phyloP scores from a whole-genome alignment of 2,113 vertebrate species.

The Pantherophis guttatus region DNA sequence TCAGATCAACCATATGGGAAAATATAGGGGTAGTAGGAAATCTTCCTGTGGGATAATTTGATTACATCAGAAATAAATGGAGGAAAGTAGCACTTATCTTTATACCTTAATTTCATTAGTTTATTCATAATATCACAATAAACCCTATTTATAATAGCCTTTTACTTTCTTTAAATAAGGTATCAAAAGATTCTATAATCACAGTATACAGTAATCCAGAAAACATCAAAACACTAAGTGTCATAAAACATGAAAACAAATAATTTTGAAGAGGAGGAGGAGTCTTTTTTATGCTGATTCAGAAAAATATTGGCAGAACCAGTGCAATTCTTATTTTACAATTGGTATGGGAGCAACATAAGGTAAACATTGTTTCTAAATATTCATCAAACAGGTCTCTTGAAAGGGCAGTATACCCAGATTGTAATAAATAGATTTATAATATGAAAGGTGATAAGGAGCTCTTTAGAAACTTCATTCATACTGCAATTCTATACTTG shows the following conservation, averaged over 20 bases:
- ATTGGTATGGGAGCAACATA: not conserved
- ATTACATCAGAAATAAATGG: not conserved
- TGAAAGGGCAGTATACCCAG: not conserved
- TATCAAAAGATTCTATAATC: not conserved
- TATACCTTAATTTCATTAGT: not conserved
- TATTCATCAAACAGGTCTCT: not conserved
- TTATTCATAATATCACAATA: not conserved
- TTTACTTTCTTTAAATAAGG: not conserved
- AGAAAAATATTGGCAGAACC: not conserved
- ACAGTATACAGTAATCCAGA: not conserved
- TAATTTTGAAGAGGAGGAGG: not conserved
- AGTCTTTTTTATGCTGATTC: not conserved
- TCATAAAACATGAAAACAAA: not conserved
- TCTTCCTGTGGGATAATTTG: not conserved
- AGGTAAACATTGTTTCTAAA: not conserved
- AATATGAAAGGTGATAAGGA: not conserved
- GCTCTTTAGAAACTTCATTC: not conserved
- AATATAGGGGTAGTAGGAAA: not conserved
- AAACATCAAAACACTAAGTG: not conserved
- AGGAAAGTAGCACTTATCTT: not conserved
- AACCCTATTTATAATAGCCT: not conserved
- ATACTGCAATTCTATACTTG: not conserved
- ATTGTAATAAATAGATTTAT: not conserved
- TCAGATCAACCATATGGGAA: not conserved
- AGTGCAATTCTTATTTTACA: not conserved